Conservation (phyloP, 1,140 invertebrate genomes). For the Leptestheria dahalacensis region DNA sequence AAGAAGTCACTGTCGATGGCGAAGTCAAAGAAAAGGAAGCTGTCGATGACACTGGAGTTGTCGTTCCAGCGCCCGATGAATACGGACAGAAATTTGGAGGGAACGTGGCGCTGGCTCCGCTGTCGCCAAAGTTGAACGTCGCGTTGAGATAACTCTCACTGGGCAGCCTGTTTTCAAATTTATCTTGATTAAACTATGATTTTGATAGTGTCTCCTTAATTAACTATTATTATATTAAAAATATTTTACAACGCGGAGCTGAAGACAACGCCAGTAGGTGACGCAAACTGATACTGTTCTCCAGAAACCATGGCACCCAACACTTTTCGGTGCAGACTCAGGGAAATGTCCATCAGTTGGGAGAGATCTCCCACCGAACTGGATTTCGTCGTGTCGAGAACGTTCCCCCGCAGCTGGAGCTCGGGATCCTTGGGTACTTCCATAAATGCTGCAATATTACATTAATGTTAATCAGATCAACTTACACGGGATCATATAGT, state of each 20-base stretch:
- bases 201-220: too few relatives aligned
- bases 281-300: background rate
- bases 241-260: conserved; percentile 1
- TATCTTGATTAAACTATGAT: too few relatives aligned
- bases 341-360: background rate
- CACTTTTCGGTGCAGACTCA: background rate
- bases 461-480: too few relatives aligned
- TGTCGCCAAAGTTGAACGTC: background rate
- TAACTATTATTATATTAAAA: too few relatives aligned
- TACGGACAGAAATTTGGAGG: conserved; percentile 8
- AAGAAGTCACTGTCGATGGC: background rate
- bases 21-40: too few relatives aligned
- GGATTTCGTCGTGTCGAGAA: background rate
- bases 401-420: background rate
- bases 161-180: too few relatives aligned
- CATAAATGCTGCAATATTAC: conserved; percentile 7
- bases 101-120: background rate
- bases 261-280: background rate
- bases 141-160: background rate
- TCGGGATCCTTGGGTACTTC: conserved; percentile 3
- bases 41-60: background rate
- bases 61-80: background rate
- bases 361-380: conserved; percentile 4
- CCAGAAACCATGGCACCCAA: background rate
- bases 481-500: too few relatives aligned